Conservation (phyloP, 2,113 vertebrate genomes). For the Ahaetulla prasina region DNA sequence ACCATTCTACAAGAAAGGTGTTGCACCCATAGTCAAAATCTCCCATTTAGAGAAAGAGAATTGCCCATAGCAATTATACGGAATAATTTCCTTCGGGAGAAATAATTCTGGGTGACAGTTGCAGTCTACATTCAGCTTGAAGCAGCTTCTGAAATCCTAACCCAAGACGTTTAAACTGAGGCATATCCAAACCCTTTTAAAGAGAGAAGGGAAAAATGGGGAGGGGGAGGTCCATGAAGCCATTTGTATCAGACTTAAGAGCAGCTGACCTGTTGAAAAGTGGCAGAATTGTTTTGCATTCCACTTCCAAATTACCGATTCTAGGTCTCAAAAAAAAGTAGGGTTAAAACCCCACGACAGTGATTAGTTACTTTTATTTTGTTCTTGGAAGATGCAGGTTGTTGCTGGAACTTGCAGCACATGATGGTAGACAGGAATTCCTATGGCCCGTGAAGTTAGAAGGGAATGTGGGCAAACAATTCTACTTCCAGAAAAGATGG, state of each 20-base stretch:
- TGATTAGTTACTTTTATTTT: not conserved
- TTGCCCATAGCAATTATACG: not conserved
- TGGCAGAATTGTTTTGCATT: slow-evolving; percentile 10
- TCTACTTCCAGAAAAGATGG: not conserved
- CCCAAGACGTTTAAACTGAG: not conserved
- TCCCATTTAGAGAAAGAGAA: not conserved
- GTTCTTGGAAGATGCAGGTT: not conserved
- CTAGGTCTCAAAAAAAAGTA: accelerated
- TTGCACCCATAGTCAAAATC: not conserved
- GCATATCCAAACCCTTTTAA: slow-evolving; percentile 3
- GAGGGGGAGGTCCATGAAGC: not conserved
- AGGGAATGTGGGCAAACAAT: not conserved
- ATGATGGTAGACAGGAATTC: not conserved
- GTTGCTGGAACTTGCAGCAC: slow-evolving; percentile 3
- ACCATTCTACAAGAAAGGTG: not conserved
- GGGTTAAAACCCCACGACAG: not conserved
- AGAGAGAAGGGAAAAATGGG: not conserved
- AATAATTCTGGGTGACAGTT: slow-evolving; percentile 47
- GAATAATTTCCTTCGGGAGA: not conserved
- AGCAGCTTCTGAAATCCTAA: accelerated
- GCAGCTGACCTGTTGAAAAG: not conserved
- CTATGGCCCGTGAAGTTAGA: not conserved
- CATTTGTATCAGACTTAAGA: not conserved
- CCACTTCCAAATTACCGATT: not conserved
- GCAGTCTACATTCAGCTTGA: slow-evolving; percentile 39